Evolutionary conservation across 23 tunicate species (phyloP).

Genomic region (Botrylloides violaceus): DNA sequence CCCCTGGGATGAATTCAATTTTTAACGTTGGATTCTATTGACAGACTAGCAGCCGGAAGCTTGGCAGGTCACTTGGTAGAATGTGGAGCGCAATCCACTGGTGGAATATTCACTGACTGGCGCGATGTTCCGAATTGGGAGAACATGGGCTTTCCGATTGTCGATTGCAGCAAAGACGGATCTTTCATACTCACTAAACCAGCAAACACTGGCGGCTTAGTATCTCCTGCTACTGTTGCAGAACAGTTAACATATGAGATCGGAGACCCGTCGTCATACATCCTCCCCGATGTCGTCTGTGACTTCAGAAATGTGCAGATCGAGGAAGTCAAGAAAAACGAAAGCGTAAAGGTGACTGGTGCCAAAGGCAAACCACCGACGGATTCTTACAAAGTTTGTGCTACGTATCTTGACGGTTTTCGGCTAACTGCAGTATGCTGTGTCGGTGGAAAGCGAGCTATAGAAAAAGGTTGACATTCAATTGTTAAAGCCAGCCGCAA

Average conservation of each 20-base stretch:
- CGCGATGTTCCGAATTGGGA: constrained; percentile 74
- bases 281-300: constrained; percentile 82
- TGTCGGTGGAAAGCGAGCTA: constrained; percentile 73
- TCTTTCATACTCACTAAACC: constrained; percentile 79
- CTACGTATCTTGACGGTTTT: constrained; percentile 77
- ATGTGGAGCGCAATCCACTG: constrained; percentile 97
- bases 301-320: constrained; percentile 61
- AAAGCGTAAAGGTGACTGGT: constrained; percentile 62
- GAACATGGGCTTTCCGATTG: constrained; percentile 91
- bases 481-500: too few species aligned
- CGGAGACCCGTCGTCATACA: constrained; percentile 76
- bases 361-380: constrained; percentile 67
- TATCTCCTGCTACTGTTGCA: constrained; percentile 72
- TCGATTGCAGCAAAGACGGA: constrained; percentile 68
- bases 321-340: constrained; percentile 11
- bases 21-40: too few species aligned
- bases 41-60: constrained; percentile 83
- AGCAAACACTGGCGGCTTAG: constrained; percentile 62
- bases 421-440: constrained; percentile 68
- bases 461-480: constrained; percentile 74
- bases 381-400: constrained; percentile 63
- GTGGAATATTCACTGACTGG: constrained; percentile 96
- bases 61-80: constrained; percentile 90
- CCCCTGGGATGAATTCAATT: too few species aligned
- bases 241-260: constrained; percentile 95